Base-by-base conservation (phyloP, 2,888 invertebrate genomes). In the Notodonta dromedarius region DNA sequence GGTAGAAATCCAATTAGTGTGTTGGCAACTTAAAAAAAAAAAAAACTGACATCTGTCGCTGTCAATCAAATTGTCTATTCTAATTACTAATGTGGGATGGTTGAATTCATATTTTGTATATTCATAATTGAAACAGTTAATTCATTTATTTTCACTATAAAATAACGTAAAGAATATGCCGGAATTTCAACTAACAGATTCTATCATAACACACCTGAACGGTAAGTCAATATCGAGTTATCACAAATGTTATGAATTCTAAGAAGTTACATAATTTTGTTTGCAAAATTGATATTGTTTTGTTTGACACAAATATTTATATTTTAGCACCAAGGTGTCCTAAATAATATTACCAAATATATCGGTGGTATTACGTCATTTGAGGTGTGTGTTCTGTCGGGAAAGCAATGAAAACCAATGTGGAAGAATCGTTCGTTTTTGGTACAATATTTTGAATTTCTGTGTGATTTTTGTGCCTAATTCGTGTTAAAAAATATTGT, bases 191-290 rank as follows among this genome's bases (percentile, higher is more conserved):
- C 59, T 93, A 61, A 84, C 85, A 48, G 92, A 93, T 69, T 84
- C 90, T 53, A 87, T 93, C 48, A 77, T 91, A 42, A 88, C 90
- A 59, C 87, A 91, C 44, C 70, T 93, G 1, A 90, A 86, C 64
- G 91, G 93, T 93, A 77, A 78, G 85, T 57, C 62, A 46, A 66
- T 66, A 59, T 32, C 16, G 60, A 63, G 66, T 63, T 62, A 68
- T 64, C 59, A 66, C 44, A 60, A 59, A 42, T 40, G 54, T 58
- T 59, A 77, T 73, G 70, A 57, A 59, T 59, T 58, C 70, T 66
- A 65, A 51, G 59, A 69, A 65, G 82, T 93, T 93, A 93, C 85
- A 92, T 93, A 92, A 93, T 90, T 89, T 76, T 82, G 78, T 88
- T 87, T 87, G 80, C 70, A 73, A 79, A 79, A 82, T 82, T 84